A percentile compares a stretch with the other conserved stretches of the same genome.
Conservation (phyloP, 2,888 invertebrate species). For the Hirtodrosophila duncani region DNA sequence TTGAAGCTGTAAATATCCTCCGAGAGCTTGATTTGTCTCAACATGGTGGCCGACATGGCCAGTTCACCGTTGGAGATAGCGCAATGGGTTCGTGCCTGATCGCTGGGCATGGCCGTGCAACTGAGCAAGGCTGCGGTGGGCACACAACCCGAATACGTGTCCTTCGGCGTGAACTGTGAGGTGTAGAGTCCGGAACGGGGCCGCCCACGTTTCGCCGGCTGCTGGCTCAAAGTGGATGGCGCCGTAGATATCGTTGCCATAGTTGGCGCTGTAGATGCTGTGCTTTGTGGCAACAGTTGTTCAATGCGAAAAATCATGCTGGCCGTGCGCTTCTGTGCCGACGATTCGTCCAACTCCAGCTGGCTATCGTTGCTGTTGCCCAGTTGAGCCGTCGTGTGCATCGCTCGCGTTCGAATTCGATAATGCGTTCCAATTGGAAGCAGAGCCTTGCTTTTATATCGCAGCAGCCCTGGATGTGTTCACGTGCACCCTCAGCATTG, state of each 20-base stretch:
- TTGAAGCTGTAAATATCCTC: constrained; percentile 82
- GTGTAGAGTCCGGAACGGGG: constrained; percentile 67
- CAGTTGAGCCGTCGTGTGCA: constrained; percentile 66
- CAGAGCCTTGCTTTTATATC: constrained; percentile 70
- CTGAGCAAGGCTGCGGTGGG: constrained; percentile 61
- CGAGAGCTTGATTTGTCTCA: constrained; percentile 79
- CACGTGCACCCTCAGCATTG: constrained; percentile 27
- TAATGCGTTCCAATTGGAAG: constrained; percentile 76
- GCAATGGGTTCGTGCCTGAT: constrained; percentile 44
- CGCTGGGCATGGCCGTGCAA: constrained; percentile 36
- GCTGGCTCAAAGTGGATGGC: constrained; percentile 9
- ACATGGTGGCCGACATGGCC: constrained; percentile 58
- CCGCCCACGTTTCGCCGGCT: constrained; percentile 33
- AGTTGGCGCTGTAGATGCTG: constrained; percentile 11
- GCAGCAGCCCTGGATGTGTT: no score
- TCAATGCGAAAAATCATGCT: constrained; percentile 68
- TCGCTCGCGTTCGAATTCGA: constrained; percentile 66
- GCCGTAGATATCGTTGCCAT: constrained; percentile 3
- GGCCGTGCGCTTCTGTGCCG: constrained; percentile 55
- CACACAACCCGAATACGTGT: constrained; percentile 61
- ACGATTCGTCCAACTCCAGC: constrained; percentile 39
- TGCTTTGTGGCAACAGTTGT: constrained; percentile 18
- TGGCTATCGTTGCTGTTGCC: no score
- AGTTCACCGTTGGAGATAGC: constrained; percentile 50
- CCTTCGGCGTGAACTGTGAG: constrained; percentile 68